Evolutionary conservation across 64 coral and sea anemone genomes (phyloP), one percentile per base, ranked within the genome.

Genomic region (Porites lutea): DNA sequence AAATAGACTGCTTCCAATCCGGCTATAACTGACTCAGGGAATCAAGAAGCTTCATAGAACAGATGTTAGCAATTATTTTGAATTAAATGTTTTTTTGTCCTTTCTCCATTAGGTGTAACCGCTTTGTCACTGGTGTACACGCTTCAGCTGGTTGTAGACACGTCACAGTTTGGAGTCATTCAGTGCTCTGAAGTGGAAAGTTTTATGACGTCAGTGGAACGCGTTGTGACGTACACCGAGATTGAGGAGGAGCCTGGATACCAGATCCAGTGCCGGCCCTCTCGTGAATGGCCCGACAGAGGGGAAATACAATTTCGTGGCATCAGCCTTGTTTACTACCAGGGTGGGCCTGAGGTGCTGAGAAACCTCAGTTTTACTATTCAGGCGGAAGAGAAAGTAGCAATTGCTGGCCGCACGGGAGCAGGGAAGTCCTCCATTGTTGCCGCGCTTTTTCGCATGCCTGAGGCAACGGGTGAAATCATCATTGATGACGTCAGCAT

Each of bases 131-230:
- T 57, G 54, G 54, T 57, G 54, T 57, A 57, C 54, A 57, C 54
- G 7, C 62, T 88, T 11, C 86, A 88, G 57, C 51, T 88, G 50
- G 86, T 65, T 22, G 52, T 48, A 43, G 71, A 76, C 19, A 74
- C 74, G 86, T 88, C 86, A 19, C 53, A 75, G 70, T 88, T 76
- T 88, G 86, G 86, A 19, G 71, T 88, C 52, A 75, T 59, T 19
- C 48, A 72, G 3, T 88, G 86, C 71, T 88, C 50, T 45, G 86
- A 88, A 14, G 86, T 88, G 8, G 86, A 88, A 20, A 76, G 13
- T 52, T 88, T 72, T 53, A 76, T 76, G 73, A 76, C 73, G 5
- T 76, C 73, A 76, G 50, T 76, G 6, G 43, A 76, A 52, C 7
- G 73, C 3, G 23, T 76, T 14, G 44, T 23, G 19, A 52, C 43